These are phyloP conservation scores for Caligus rogercresseyi DNA, from an alignment of 1,140 invertebrate species.

Conservation along the genomic window DNA sequence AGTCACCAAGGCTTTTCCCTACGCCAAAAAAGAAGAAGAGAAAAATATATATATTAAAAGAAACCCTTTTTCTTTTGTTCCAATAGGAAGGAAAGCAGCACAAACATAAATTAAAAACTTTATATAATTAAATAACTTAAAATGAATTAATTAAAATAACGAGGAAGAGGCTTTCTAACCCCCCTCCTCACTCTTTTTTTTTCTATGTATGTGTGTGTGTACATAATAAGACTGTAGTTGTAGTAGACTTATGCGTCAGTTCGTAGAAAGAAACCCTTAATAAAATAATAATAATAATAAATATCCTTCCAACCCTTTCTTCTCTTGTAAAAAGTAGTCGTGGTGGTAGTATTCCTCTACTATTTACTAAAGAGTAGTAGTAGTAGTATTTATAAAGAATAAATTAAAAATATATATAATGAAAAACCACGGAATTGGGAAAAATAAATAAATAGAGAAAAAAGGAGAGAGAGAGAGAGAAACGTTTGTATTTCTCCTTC, in stretches of 20 bases:
- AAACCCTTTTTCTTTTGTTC: no score
- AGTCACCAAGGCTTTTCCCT: constrained; percentile 11
- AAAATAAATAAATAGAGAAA: background rate
- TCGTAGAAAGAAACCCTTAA: no score
- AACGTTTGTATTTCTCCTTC: no score
- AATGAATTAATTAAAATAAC: background rate
- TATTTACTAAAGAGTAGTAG: background rate
- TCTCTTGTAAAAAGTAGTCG: no score
- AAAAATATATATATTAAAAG: no score
- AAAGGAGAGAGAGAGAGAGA: no score
- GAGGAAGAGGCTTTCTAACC: background rate
- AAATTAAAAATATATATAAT: background rate
- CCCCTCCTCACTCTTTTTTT: background rate
- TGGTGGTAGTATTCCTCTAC: background rate
- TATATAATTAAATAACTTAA: constrained; percentile 1
- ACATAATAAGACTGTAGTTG: no score
- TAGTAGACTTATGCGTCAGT: no score
- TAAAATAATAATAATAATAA: no score
- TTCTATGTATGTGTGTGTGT: no score
- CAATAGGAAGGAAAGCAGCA: background rate
- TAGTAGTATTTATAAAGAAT: background rate
- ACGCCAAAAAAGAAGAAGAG: background rate
- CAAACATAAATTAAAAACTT: background rate
- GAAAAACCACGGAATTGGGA: background rate
- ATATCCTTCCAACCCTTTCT: no score